Evolutionary conservation across 2,888 invertebrate species (phyloP).

Genomic region (Vesta saturnalis): DNA sequence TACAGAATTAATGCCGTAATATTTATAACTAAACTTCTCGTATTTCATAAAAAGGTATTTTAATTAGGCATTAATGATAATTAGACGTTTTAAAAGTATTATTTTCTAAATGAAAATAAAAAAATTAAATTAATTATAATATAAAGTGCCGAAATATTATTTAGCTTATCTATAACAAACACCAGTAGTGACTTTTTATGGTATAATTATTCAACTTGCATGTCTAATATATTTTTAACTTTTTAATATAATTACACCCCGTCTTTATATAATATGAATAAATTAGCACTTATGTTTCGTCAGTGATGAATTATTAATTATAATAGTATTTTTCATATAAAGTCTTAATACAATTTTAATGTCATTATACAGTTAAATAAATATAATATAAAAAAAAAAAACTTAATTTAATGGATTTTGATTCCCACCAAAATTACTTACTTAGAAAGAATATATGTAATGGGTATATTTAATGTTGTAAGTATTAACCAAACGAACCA

Average conservation of each 20-base stretch:
- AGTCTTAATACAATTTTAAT: too few species aligned
- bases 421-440: too few species aligned
- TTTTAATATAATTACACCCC: slow-evolving; percentile 24
- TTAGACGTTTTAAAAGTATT: slow-evolving; percentile 5
- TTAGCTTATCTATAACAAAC: slow-evolving; percentile 24
- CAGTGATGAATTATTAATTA: slow-evolving; percentile 9
- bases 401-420: neutral
- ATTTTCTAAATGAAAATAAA: slow-evolving; percentile 8
- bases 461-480: too few species aligned
- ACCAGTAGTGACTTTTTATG: slow-evolving; percentile 20
- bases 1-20: neutral
- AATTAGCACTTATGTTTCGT: slow-evolving; percentile 21
- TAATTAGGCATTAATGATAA: slow-evolving; percentile 8
- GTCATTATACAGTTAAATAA: neutral
- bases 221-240: slow-evolving; percentile 25
- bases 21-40: slow-evolving; percentile 1
- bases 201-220: slow-evolving; percentile 28
- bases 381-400: too few species aligned
- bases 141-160: slow-evolving; percentile 18
- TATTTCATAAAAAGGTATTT: neutral
- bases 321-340: neutral
- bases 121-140: slow-evolving; percentile 14
- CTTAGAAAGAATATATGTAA: too few species aligned
- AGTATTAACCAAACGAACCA: too few species aligned
- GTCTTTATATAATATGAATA: slow-evolving; percentile 21